A percentile compares a stretch with the other conserved stretches of the same genome.
These are phyloP conservation scores for Anoura caudifer DNA, from an alignment of 2,113 vertebrate species.

Conservation along the genomic window DNA sequence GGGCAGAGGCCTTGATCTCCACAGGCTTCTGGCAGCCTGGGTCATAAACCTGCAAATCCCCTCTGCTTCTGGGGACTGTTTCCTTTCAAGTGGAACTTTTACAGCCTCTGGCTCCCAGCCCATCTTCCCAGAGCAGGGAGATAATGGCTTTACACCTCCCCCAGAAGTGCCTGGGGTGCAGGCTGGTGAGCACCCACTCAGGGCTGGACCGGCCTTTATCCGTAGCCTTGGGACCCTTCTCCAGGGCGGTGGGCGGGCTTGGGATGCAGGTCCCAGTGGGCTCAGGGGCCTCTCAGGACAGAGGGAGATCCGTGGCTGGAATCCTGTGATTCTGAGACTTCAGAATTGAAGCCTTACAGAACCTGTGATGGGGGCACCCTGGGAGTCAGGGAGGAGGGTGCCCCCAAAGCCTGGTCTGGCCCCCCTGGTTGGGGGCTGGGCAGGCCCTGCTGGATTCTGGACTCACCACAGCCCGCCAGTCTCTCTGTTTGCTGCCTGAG, in stretches of 20 bases:
- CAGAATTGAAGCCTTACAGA: not conserved
- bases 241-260: not conserved
- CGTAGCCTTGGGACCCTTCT: not conserved
- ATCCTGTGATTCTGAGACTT: not conserved
- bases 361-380: not conserved
- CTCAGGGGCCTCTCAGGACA: not conserved
- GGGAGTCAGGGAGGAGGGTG: not conserved
- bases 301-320: not conserved
- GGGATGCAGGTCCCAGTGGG: not conserved
- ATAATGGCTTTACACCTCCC: constrained; percentile 23
- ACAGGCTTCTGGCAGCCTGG: not conserved
- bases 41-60: constrained; percentile 16
- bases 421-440: not conserved
- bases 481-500: not conserved
- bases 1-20: constrained; percentile 15
- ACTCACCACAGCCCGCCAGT: not conserved
- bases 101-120: not conserved
- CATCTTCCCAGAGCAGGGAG: not conserved
- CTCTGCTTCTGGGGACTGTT: constrained; percentile 2
- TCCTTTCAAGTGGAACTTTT: constrained; percentile 63
- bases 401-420: not conserved
- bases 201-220: not conserved
- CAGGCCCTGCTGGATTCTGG: not conserved
- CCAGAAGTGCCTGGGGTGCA: not conserved
- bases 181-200: not conserved